Percentiles rank a stretch among this genome's conserved stretches.
These are phyloP conservation scores for Cryptus viduatorius DNA, from an alignment of 2,888 invertebrate species.

Conservation along the genomic window DNA sequence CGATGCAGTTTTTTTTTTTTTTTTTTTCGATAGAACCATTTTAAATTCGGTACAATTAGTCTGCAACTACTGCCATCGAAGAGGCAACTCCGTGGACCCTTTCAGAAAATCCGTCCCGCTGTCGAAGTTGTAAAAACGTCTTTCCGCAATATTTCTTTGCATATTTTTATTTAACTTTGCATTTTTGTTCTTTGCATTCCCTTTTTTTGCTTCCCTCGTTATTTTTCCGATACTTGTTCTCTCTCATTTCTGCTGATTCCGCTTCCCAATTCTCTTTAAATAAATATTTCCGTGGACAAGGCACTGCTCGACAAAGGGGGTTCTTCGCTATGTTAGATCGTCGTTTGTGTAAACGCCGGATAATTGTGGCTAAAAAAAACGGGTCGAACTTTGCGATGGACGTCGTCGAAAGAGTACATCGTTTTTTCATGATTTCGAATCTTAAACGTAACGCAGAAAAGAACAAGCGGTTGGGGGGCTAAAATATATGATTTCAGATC, in stretches of 20 bases:
- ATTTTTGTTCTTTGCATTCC: conserved; percentile 48
- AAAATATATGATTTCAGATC: conserved; percentile 30
- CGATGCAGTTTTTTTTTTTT: conserved; percentile 14
- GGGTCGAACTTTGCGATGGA: neutral
- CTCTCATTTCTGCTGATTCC: neutral
- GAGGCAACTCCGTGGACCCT: conserved; percentile 80
- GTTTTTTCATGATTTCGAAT: conserved; percentile 17
- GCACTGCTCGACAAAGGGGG: conserved; percentile 81
- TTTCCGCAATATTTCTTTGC: conserved; percentile 63
- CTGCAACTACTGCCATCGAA: conserved; percentile 65
- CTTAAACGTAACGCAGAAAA: neutral
- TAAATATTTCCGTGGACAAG: conserved; percentile 83
- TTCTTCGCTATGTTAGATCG: conserved; percentile 68
- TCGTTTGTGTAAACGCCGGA: conserved; percentile 38
- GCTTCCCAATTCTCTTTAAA: conserved; percentile 71
- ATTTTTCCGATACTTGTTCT: neutral
- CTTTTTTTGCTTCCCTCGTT: neutral
- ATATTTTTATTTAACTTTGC: conserved; percentile 61
- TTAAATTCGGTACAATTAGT: conserved; percentile 10
- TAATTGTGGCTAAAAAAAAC: neutral
- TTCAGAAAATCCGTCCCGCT: conserved; percentile 78
- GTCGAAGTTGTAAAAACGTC: conserved; percentile 72
- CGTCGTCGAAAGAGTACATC: neutral
- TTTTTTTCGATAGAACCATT: neutral
- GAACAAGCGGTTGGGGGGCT: neutral